Evolutionary conservation across 2,113 vertebrate species (phyloP).

Genomic region (Corvus moneduloides): DNA sequence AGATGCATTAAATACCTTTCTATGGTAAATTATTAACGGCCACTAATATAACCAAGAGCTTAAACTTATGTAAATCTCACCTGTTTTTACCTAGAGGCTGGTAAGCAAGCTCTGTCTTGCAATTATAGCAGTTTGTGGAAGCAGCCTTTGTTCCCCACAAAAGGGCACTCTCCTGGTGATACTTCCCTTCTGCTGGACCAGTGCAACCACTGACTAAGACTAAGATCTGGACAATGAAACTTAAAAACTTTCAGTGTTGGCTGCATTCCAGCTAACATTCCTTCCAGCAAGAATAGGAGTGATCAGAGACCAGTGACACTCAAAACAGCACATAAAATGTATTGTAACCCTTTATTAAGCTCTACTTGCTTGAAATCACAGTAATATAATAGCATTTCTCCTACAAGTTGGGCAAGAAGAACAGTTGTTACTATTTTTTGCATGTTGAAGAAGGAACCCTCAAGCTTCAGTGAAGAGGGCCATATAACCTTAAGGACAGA

Average conservation of each 20-base stretch:
- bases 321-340: not conserved
- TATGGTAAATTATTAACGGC: not conserved
- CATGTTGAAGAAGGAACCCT: not conserved
- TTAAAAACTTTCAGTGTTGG: not conserved
- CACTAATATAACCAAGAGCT: not conserved
- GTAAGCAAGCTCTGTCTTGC: not conserved
- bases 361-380: not conserved
- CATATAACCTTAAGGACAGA: not conserved
- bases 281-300: not conserved
- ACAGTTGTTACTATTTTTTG: not conserved
- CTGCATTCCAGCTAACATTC: not conserved
- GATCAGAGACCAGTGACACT: not conserved
- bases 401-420: not conserved
- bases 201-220: not conserved
- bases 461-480: not conserved
- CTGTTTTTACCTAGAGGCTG: not conserved
- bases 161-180: not conserved
- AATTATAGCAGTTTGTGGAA: not conserved
- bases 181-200: not conserved
- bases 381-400: not conserved
- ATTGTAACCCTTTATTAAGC: not conserved
- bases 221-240: not conserved
- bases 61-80: not conserved
- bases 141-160: not conserved
- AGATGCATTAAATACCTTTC: not conserved